Percentiles rank a stretch among this genome's conserved stretches.
These are phyloP conservation scores for Motacilla tschutschensis DNA, from an alignment of 2,113 vertebrate genomes.

Conservation along the genomic window DNA sequence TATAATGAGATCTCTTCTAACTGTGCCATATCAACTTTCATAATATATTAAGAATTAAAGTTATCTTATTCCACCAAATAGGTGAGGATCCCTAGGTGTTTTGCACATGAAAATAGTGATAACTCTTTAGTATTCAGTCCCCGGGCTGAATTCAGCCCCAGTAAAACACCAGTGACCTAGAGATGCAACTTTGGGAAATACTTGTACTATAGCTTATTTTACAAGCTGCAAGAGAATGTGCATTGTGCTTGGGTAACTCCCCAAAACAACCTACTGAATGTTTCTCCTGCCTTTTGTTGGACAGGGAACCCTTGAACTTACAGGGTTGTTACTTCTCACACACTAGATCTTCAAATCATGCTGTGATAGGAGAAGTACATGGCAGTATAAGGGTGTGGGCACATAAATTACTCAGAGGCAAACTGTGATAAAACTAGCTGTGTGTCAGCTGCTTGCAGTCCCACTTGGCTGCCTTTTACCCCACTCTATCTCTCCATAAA, in stretches of 20 bases:
- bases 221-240: fast-evolving
- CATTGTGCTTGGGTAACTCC: fast-evolving
- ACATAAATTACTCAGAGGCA: slow-evolving; percentile 2
- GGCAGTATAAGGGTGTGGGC: slow-evolving; percentile 3
- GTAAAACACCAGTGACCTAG: not conserved
- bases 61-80: not conserved
- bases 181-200: not conserved
- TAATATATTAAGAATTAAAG: not conserved
- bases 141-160: not conserved
- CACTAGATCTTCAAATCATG: not conserved
- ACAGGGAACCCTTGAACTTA: not conserved
- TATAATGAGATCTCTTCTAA: not conserved
- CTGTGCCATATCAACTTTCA: not conserved
- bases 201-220: not conserved
- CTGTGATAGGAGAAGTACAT: not conserved
- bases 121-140: not conserved
- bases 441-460: not conserved
- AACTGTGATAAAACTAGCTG: not conserved
- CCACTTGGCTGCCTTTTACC: not conserved
- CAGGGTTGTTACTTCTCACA: not conserved
- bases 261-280: not conserved
- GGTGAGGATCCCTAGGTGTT: not conserved
- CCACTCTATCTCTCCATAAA: not conserved
- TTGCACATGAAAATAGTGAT: not conserved
- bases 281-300: not conserved